phyloP scores from a whole-genome alignment of 2,113 vertebrate species.

The Malaclemys terrapin region DNA sequence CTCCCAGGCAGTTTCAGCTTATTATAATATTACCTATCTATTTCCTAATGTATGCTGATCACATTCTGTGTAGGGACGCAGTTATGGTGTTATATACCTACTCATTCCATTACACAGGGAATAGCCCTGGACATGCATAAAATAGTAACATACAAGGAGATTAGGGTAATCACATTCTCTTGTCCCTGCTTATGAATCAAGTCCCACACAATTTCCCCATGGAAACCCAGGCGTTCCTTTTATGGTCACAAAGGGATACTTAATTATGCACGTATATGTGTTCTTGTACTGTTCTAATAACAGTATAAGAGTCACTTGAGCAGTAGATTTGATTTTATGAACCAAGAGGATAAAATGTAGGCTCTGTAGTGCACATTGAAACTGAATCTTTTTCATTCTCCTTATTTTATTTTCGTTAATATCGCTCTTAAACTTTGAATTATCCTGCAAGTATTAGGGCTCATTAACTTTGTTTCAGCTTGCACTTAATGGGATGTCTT shows the following conservation, averaged over 20 bases:
- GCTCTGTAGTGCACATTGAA: conserved; percentile 70
- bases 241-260: conserved; percentile 52
- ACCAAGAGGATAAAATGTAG: conserved; percentile 60
- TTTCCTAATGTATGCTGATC: not conserved
- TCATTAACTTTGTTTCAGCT: conserved; percentile 75
- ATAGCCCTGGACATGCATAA: not conserved
- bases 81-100: not conserved
- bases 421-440: conserved; percentile 74
- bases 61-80: not conserved
- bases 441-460: conserved; percentile 64
- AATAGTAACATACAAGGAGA: not conserved
- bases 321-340: conserved; percentile 69
- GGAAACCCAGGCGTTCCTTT: conserved; percentile 21
- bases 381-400: conserved; percentile 52
- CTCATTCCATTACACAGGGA: not conserved
- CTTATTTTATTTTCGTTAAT: conserved; percentile 75
- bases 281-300: conserved; percentile 49
- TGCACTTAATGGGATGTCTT: conserved; percentile 70
- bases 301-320: conserved; percentile 57
- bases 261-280: conserved; percentile 56
- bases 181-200: conserved; percentile 48
- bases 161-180: conserved; percentile 19
- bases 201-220: not conserved
- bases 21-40: not conserved
- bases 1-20: not conserved